Percentiles rank a stretch among this genome's conserved stretches.
Evolutionary conservation across 2,797 vertebrate species (phyloP).

Genomic region (Nothura maculosa): DNA sequence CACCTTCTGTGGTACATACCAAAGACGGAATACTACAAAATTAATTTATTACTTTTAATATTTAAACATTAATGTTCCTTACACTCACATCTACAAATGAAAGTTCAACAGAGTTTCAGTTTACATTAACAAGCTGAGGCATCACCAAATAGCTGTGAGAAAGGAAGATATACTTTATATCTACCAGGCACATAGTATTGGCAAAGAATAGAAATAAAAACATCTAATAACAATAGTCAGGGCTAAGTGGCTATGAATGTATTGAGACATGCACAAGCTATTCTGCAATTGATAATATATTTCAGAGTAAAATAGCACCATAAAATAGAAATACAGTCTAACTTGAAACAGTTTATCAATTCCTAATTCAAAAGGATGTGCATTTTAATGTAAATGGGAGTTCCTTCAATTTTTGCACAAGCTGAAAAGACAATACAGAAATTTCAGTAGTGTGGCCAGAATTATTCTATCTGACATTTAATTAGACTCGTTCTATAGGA

Average conservation of each 20-base stretch:
- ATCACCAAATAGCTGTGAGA: neutral
- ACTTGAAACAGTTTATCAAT: neutral
- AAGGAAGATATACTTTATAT: neutral
- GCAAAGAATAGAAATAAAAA: neutral
- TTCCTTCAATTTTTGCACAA: neutral
- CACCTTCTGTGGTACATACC: neutral
- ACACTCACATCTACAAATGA: neutral
- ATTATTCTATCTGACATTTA: constrained; percentile 58
- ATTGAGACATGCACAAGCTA: neutral
- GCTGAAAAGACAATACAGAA: neutral
- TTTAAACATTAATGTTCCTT: neutral
- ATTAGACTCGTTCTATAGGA: constrained; percentile 66
- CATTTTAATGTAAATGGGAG: neutral
- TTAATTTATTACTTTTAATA: neutral
- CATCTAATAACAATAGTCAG: neutral
- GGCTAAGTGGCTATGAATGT: neutral
- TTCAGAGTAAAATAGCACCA: neutral
- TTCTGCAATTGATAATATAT: neutral
- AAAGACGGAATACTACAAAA: neutral
- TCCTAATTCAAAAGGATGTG: constrained; percentile 5
- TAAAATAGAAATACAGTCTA: constrained; percentile 25
- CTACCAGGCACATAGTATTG: neutral
- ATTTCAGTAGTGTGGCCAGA: constrained; percentile 51
- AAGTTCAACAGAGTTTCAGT: neutral
- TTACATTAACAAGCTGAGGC: neutral